Evolutionary conservation across 2,797 vertebrate genomes (phyloP).

Genomic region (Myotis findleyi): DNA sequence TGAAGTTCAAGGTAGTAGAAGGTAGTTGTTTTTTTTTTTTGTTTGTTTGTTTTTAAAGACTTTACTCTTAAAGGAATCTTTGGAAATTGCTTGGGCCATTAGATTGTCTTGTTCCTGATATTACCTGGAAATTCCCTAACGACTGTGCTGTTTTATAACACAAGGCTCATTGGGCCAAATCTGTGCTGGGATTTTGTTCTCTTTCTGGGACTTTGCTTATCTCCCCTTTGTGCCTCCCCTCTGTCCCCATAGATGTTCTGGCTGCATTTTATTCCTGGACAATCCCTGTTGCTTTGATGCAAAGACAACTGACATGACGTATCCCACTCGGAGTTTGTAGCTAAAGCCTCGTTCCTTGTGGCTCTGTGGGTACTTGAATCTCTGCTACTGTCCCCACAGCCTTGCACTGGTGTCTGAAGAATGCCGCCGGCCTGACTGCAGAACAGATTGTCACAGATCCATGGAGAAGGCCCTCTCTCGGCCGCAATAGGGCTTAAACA

Average conservation of each 20-base stretch:
- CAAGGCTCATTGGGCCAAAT: background rate
- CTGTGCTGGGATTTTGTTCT: background rate
- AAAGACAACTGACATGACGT: background rate
- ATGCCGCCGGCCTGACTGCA: background rate
- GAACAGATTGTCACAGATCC: conserved; percentile 7
- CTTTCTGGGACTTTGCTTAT: background rate
- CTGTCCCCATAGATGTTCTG: background rate
- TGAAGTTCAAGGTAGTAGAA: conserved; percentile 65
- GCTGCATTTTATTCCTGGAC: background rate
- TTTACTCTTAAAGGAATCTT: conserved; percentile 62
- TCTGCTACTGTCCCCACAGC: background rate
- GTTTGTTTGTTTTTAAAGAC: background rate
- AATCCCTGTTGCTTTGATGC: background rate
- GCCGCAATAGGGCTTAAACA: background rate
- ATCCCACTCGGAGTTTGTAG: background rate
- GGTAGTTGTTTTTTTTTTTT: conserved; percentile 19
- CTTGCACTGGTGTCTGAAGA: background rate
- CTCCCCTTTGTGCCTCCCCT: background rate
- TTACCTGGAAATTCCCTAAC: conserved; percentile 43
- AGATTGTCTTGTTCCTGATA: background rate
- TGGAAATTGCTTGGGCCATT: conserved; percentile 18
- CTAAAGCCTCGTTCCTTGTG: background rate
- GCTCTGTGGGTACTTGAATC: background rate
- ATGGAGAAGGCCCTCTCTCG: conserved; percentile 33
- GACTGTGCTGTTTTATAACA: background rate